These are phyloP conservation scores for Lamellibrachia columna DNA, from an alignment of 2,888 invertebrate species.

Conservation along the genomic window DNA sequence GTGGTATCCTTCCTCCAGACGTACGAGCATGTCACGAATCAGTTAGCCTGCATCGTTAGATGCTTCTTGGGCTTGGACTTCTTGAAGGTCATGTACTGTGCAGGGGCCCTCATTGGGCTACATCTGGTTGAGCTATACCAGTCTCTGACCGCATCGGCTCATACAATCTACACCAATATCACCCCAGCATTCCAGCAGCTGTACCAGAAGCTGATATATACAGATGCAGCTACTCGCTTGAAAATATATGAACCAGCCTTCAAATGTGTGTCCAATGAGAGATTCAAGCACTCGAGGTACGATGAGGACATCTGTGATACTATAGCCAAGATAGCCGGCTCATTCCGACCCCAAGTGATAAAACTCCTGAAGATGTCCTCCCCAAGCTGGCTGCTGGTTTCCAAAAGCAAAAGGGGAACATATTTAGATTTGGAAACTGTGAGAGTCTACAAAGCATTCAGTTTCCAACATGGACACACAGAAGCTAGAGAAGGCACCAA, in stretches of 20 bases:
- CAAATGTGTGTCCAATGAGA: constrained; percentile 13
- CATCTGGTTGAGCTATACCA: too few relatives aligned
- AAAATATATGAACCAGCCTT: constrained; percentile 26
- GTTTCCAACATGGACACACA: neutral
- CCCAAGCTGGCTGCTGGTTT: constrained; percentile 22
- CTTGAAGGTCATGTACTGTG: constrained; percentile 26
- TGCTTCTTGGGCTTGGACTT: constrained; percentile 20
- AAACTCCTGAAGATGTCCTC: neutral
- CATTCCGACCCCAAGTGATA: neutral
- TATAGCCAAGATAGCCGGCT: neutral
- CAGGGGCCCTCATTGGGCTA: constrained; percentile 18
- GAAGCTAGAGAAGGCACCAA: constrained; percentile 25
- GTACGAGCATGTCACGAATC: too few relatives aligned
- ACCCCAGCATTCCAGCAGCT: constrained; percentile 22
- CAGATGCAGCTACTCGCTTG: constrained; percentile 16
- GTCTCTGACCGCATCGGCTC: neutral
- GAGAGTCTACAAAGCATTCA: neutral
- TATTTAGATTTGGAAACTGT: constrained; percentile 18
- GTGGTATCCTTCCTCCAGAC: too few relatives aligned
- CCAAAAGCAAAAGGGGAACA: constrained; percentile 8
- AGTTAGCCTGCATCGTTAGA: neutral
- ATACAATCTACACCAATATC: constrained; percentile 18
- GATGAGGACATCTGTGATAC: neutral
- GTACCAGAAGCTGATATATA: neutral
- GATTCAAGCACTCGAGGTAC: neutral